Base-by-base conservation (phyloP, 2,113 vertebrate genomes). In the Cryptomyrus ogoouensis region DNA sequence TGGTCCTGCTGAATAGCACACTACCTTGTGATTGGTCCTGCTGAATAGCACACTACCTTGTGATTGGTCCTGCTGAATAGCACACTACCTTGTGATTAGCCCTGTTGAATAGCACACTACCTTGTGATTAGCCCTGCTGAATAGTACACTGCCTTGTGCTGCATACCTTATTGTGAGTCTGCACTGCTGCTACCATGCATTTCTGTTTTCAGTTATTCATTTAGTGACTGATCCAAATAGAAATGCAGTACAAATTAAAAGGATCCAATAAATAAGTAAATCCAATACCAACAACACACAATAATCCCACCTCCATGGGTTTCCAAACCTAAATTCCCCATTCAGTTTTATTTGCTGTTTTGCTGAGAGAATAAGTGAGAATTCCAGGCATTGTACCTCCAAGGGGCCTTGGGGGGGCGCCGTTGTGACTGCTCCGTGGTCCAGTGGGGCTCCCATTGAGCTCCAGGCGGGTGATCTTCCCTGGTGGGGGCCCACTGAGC, bases 381-480 rank as follows among this genome's bases (percentile, higher is more conserved):
- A 27, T 47, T 56, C n/a, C n/a, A 50, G 56, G 12, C 39, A 53
- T 66, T 10, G 39, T 96, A 96, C 96, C 96, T 97, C 96, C 96
- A 94, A 96, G 89, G 89, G 96, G 95, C 94, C 96, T 96, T 94
- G 90, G 92, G 91, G 96, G 94, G 2, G 94, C 91, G 90, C 96
- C 96, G 93, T 96, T 97, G 91, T 95, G 94, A 94, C 95, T 95
- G 93, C 95, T 96, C 91, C 96, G 95, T 91, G 95, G 95, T 92
- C 95, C 96, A 95, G 96, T 94, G 88, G 96, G 96, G 93, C 95
- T 97, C 91, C 96, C 96, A 88, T 97, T 97, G 95, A 96, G 96
- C 93, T 97, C 96, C 93, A 97, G 95, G 91, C 96, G 91, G 92
- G 95, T 95, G 95, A 96, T 94, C 94, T 97, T 97, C 90, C 93